Conservation (phyloP, 2,113 vertebrate species). For the Erinaceus europaeus region DNA sequence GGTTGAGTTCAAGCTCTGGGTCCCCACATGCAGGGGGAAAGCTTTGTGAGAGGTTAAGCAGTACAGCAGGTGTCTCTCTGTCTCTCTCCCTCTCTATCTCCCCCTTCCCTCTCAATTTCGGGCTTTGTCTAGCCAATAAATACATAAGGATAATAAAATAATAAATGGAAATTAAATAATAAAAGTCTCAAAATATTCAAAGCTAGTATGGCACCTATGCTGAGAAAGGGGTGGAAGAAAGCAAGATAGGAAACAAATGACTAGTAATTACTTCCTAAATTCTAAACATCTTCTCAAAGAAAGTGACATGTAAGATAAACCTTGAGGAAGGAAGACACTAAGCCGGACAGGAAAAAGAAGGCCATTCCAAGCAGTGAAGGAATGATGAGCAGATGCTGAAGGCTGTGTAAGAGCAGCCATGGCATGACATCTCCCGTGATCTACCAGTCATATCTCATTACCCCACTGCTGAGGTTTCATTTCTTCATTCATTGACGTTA, state of each 20-base stretch:
- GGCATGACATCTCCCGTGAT: not conserved
- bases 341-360: not conserved
- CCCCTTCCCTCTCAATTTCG: not conserved
- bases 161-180: no score
- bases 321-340: not conserved
- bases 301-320: not conserved
- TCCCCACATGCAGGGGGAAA: no score
- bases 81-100: no score
- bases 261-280: not conserved
- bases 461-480: accelerated
- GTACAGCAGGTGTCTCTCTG: not conserved
- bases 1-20: not conserved
- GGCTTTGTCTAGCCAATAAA: no score
- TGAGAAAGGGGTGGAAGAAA: not conserved
- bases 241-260: not conserved
- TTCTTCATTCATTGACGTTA: not conserved
- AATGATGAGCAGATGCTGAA: no score
- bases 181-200: no score
- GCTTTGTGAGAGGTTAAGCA: not conserved
- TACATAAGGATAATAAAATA: no score
- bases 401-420: not conserved
- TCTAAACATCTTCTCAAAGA: not conserved
- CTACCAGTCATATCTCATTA: not conserved
- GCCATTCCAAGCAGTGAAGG: not conserved
- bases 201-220: not conserved